Conservation (phyloP, 2,797 vertebrate genomes). For the Chelonia mydas region DNA sequence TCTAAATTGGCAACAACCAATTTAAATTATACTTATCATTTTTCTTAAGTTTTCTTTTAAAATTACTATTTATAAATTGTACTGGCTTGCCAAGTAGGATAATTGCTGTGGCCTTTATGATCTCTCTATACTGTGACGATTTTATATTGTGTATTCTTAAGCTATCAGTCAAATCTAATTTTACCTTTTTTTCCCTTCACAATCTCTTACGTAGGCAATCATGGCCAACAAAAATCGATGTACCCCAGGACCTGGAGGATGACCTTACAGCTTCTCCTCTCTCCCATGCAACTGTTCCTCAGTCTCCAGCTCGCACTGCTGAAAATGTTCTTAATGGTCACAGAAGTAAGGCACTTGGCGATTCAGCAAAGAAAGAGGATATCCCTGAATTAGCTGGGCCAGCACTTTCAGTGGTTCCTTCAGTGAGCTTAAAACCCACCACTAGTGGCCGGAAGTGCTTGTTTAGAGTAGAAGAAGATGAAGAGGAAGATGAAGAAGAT, state of each 20-base stretch:
- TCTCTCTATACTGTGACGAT: background rate
- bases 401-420: slow-evolving; percentile 57
- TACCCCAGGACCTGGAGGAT: slow-evolving; percentile 97
- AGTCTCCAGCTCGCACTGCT: slow-evolving; percentile 90
- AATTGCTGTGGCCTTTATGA: background rate
- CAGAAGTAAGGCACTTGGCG: slow-evolving; percentile 88
- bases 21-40: background rate
- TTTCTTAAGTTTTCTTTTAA: background rate
- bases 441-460: slow-evolving; percentile 89
- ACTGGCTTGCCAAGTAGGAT: background rate
- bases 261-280: slow-evolving; percentile 93
- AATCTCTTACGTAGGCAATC: slow-evolving; percentile 88
- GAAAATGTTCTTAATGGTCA: slow-evolving; percentile 95
- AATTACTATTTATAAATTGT: background rate
- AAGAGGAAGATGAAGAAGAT: slow-evolving; percentile 97
- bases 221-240: slow-evolving; percentile 95
- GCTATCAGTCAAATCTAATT: background rate
- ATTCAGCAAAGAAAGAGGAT: slow-evolving; percentile 89
- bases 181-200: background rate
- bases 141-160: background rate
- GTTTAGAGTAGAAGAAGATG: slow-evolving; percentile 95
- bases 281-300: slow-evolving; percentile 89
- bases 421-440: slow-evolving; percentile 75
- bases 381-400: slow-evolving; percentile 77
- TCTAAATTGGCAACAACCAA: background rate